A percentile compares a stretch with the other conserved stretches of the same genome.
Conservation (phyloP, 30 jellyfish, hydroid and myxozoan species). For the Aurelia sp. region DNA sequence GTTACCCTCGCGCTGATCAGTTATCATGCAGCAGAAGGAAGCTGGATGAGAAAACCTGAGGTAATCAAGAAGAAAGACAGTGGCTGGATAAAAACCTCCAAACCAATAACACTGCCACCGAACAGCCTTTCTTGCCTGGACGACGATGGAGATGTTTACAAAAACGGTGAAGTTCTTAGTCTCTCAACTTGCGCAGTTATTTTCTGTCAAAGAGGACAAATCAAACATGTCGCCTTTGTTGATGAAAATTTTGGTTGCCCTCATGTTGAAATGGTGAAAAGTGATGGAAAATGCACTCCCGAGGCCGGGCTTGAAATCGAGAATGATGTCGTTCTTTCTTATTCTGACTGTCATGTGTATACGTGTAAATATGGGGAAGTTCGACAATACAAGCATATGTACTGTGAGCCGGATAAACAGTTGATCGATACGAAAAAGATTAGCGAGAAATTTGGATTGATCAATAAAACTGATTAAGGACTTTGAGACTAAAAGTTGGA, state of each 20-base stretch:
- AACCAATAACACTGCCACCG: background rate
- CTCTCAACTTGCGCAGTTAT: conserved; percentile 35
- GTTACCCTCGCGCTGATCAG: no score
- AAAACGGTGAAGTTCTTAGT: conserved; percentile 25
- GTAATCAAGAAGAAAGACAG: no score
- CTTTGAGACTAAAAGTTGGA: no score
- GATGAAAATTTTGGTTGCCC: conserved; percentile 45
- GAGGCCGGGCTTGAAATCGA: conserved; percentile 47
- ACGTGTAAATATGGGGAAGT: conserved; percentile 30
- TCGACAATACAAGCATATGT: conserved; percentile 1
- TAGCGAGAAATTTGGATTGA: conserved; percentile 1
- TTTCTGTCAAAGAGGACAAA: conserved; percentile 19
- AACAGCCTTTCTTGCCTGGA: conserved; percentile 1
- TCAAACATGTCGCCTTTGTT: conserved; percentile 22
- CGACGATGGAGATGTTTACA: conserved; percentile 2
- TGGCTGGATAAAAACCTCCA: background rate
- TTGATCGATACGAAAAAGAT: conserved; percentile 6
- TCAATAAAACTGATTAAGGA: background rate
- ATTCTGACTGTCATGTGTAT: conserved; percentile 23
- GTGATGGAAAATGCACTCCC: conserved; percentile 33
- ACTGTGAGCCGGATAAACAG: conserved; percentile 28
- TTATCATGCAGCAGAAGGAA: no score
- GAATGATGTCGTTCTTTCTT: conserved; percentile 19
- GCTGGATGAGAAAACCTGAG: no score
- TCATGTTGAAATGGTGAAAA: conserved; percentile 42